Evolutionary conservation across 2,113 vertebrate species (phyloP), one percentile per base, ranked within the genome.

Genomic region (Campylorhamphus procurvoides): DNA sequence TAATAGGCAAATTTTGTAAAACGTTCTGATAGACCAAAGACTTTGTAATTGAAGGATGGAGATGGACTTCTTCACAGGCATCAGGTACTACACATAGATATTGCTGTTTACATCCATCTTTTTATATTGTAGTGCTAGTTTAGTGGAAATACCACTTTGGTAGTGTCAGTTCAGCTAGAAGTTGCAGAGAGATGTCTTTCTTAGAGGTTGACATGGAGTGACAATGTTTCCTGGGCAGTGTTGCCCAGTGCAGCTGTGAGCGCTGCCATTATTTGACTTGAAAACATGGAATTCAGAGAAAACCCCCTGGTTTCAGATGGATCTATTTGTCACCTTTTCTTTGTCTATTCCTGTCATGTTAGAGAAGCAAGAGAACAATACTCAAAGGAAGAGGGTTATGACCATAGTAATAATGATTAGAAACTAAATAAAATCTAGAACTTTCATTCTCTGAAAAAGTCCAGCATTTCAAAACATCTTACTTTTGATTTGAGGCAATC

Each of bases 231-330:
- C 5, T 75, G 16, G 42, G 63, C 42, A 52, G 11, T 33, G 14
- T 76, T 92, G n/a, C 27, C 68, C 82, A 88, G 12, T 85, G 37
- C 24, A 73, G 4, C 40, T 60, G 53, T 79, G 63, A 83, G 7
- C 19, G 84, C 27, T 77, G 78, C 23, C 76, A 5, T 76, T 83
- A 69, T 10, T 75, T 44, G 52, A 1, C 49, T 58, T 62, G 50
- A 66, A 83, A 88, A 69, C 4, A 53, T 7, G n/a, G 52, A 31
- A 68, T 82, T 79, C 31, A 27, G 33, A 58, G 20, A 44, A 50
- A 7, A 62, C 13, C 0, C 0, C 1, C 31, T 40, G 56, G 4
- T 60, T 91, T 85, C 62, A 79, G 15, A 52, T 1, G 1, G 42
- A 83, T n/a, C 23, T 80, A 24, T 83, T 85, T 64, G 18, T 79